Evolutionary conservation across 2,113 vertebrate genomes (phyloP), one percentile per base, ranked within the genome.

Genomic region (Pedetes capensis): DNA sequence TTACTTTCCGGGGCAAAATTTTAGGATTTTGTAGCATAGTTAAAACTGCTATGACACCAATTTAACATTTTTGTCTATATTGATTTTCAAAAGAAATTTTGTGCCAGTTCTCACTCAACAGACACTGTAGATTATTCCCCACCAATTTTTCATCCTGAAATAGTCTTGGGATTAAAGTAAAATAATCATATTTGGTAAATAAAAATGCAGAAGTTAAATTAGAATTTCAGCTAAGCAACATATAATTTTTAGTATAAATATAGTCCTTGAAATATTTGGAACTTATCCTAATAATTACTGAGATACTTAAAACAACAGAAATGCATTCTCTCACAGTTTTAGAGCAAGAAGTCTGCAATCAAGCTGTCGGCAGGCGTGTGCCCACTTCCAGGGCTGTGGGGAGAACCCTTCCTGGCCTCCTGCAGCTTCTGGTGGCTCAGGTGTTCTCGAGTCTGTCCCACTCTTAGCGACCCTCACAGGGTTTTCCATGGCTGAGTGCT

Each of bases 1-100:
- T 87, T 93, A 78, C 42, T 82, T 84, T 85, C 72, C 71, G 75
- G 59, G 64, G 51, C 23, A 91, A 57, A 91, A 47, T 51, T 85
- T 97, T 63, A 91, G 25, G 44, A 93, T 57, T 76, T 90, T 84
- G 25, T 39, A 84, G n/a, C 69, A 49, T 68, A 37, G 66, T 89
- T 93, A 59, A 89, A 85, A 91, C 47, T 83, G 74, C 44, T 51
- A 10, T 90, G 29, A 74, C 8, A 63, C n/a, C n/a, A 87, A 29
- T 64, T 93, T 66, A 63, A 72, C 61, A 93, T 59, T 72, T 88
- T 86, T 86, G 39, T 25, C 91, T 80, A 59, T 20, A 66, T 17
- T 93, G 72, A 87, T 37, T 51, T 84, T 64, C 64, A 75, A 3
- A 14, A 4, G 27, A 53, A 61, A 78, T 53, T 63, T 51, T 3